A percentile compares a stretch with the other conserved stretches of the same genome.
These are phyloP conservation scores for Ornithoptera alexandrae DNA, from an alignment of 2,888 invertebrate species.

Conservation along the genomic window DNA sequence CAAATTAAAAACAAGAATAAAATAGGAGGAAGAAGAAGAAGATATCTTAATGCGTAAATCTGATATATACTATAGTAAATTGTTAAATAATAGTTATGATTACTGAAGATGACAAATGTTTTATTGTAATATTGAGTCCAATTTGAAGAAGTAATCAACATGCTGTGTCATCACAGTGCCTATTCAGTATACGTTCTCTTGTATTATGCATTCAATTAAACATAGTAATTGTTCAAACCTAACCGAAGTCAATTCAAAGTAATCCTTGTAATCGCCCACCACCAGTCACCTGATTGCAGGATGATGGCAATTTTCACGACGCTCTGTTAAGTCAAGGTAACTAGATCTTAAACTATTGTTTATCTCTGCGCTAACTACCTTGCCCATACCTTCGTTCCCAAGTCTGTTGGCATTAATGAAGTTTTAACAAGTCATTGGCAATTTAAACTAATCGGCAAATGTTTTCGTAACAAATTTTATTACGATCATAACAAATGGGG, in stretches of 20 bases:
- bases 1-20: too few relatives aligned
- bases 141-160: neutral
- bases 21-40: too few relatives aligned
- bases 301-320: conserved; percentile 23
- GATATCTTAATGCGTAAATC: too few relatives aligned
- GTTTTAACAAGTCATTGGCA: neutral
- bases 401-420: neutral
- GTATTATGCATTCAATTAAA: conserved; percentile 18
- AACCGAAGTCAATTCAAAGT: conserved; percentile 9
- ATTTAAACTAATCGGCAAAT: neutral
- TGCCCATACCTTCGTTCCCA: too few relatives aligned
- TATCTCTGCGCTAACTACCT: neutral
- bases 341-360: conserved; percentile 14
- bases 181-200: neutral
- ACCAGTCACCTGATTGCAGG: conserved; percentile 25
- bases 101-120: too few relatives aligned
- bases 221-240: conserved; percentile 16
- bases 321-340: conserved; percentile 19
- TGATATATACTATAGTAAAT: too few relatives aligned
- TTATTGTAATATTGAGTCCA: neutral
- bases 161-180: neutral
- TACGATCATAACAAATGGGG: neutral
- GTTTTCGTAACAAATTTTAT: conserved; percentile 7
- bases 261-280: conserved; percentile 24
- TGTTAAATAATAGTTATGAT: too few relatives aligned